Evolutionary conservation across 1,140 invertebrate species (phyloP).

Genomic region (Cherax quadricarinatus): DNA sequence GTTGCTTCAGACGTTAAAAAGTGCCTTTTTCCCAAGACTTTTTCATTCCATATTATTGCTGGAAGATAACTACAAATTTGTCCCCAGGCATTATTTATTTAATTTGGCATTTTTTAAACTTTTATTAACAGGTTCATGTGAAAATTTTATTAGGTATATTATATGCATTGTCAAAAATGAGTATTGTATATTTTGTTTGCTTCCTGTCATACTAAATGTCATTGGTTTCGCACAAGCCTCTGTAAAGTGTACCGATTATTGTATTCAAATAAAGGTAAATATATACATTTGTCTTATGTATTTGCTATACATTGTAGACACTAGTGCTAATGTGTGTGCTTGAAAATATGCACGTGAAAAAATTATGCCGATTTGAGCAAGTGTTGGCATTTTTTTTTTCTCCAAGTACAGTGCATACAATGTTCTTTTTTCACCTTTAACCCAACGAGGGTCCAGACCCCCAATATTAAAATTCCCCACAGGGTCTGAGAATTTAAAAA

Average conservation of each 20-base stretch:
- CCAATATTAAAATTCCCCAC: too few species aligned
- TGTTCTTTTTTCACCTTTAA: too few species aligned
- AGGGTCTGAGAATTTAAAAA: too few species aligned
- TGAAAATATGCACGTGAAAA: too few species aligned
- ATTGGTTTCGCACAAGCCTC: slow-evolving; percentile 68
- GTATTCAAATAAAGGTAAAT: slow-evolving; percentile 66
- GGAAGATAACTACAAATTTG: slow-evolving; percentile 1
- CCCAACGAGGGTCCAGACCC: too few species aligned
- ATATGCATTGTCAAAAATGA: slow-evolving; percentile 43
- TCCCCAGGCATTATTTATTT: slow-evolving; percentile 65
- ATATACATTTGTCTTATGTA: background rate
- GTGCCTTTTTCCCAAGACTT: slow-evolving; percentile 54
- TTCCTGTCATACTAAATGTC: slow-evolving; percentile 54
- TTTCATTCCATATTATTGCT: slow-evolving; percentile 63
- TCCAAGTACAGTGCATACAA: too few species aligned
- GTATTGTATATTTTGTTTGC: slow-evolving; percentile 61
- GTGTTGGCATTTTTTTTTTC: too few species aligned
- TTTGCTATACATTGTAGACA: too few species aligned
- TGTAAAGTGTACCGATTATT: slow-evolving; percentile 67
- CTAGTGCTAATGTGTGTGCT: too few species aligned
- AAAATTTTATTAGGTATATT: slow-evolving; percentile 7
- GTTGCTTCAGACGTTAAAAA: slow-evolving; percentile 35
- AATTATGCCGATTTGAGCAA: too few species aligned
- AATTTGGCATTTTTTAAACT: slow-evolving; percentile 35
- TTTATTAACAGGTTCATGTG: slow-evolving; percentile 21